A percentile compares a stretch with the other conserved stretches of the same genome.
Conservation (phyloP, 1,140 invertebrate genomes). For the Euura lappo region DNA sequence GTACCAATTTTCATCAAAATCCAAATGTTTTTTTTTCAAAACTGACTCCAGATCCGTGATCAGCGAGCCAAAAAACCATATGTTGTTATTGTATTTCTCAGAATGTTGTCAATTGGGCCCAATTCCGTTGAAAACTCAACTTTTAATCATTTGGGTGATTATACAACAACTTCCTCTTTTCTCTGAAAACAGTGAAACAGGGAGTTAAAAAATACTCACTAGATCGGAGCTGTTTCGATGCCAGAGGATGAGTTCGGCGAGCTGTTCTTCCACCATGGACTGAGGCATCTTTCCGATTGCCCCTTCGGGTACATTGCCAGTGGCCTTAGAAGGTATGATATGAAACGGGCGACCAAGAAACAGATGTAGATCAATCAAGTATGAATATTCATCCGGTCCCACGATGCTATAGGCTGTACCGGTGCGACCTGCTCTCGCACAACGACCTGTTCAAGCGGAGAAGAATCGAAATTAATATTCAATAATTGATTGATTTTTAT, state of each 20-base stretch:
- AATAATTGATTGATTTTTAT: conserved; percentile 20
- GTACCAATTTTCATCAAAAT: no score
- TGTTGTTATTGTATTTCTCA: neutral
- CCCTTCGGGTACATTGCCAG: conserved; percentile 57
- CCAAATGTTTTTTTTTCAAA: no score
- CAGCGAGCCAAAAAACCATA: no score
- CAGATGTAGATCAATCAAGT: conserved; percentile 91
- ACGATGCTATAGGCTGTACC: conserved; percentile 92
- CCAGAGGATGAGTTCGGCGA: conserved; percentile 78
- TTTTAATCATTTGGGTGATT: neutral
- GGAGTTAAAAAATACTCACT: conserved; percentile 59
- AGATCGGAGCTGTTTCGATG: conserved; percentile 78
- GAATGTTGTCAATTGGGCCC: no score
- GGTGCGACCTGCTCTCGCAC: conserved; percentile 91
- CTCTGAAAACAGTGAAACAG: conserved; percentile 1
- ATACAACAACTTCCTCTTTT: neutral
- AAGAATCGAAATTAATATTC: conserved; percentile 1
- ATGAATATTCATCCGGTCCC: conserved; percentile 87
- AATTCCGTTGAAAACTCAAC: neutral
- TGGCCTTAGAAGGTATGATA: conserved; percentile 61
- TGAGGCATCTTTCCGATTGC: conserved; percentile 83
- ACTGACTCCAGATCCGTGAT: no score
- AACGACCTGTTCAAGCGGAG: conserved; percentile 73
- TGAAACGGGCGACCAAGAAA: conserved; percentile 85
- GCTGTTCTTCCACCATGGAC: conserved; percentile 81